These are phyloP conservation scores for Chironomus tentans DNA, from an alignment of 2,888 invertebrate species.

Conservation along the genomic window DNA sequence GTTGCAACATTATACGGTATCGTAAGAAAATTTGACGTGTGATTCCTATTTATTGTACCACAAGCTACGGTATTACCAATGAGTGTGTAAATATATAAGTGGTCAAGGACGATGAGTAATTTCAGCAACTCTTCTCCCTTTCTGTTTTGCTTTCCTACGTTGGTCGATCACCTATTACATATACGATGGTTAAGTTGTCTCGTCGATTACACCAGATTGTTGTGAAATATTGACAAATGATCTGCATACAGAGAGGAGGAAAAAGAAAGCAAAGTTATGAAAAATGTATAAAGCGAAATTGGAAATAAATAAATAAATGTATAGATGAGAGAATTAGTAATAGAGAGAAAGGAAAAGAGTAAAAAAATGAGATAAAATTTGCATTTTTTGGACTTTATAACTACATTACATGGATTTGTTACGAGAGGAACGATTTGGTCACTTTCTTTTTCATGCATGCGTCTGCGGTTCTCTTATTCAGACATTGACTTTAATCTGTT, in stretches of 20 bases:
- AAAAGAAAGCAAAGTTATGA: not conserved
- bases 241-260: constrained; percentile 10
- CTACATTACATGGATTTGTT: not conserved
- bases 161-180: not conserved
- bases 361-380: not conserved
- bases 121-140: not conserved
- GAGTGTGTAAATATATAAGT: not conserved
- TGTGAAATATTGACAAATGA: constrained; percentile 19
- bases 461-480: not conserved
- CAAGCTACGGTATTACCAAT: too few relatives aligned
- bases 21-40: too few relatives aligned
- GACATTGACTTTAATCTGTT: not conserved
- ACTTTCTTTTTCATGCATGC: not conserved
- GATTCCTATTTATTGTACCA: too few relatives aligned
- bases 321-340: not conserved
- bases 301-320: constrained; percentile 11
- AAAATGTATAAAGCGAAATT: constrained; percentile 13
- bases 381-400: not conserved
- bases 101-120: not conserved
- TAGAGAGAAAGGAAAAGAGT: not conserved
- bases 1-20: too few relatives aligned
- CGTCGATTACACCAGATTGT: not conserved
- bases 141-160: too few relatives aligned
- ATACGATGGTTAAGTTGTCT: too few relatives aligned
- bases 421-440: not conserved